Base-by-base conservation (phyloP, 2,797 vertebrate species). In the Numenius phaeopus region DNA sequence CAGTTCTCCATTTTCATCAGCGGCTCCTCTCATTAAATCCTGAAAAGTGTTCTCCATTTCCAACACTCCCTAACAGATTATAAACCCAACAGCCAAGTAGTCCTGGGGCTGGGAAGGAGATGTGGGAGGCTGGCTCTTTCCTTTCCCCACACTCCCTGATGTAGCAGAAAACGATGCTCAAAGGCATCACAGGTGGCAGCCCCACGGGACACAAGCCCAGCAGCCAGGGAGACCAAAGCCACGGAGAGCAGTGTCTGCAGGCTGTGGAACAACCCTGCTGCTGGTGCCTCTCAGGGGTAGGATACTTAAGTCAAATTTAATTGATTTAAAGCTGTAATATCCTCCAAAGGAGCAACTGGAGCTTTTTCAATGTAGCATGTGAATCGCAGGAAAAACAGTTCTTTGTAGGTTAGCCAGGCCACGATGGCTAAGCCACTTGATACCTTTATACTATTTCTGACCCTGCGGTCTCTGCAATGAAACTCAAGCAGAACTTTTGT, bases 381-480 rank as follows among this genome's bases (percentile, higher is more conserved):
- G 2, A 40, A 39, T n/a, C 37, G 32, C 15, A 50, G 64, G 54
- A 30, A 58, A 42, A 34, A 57, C 27, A 19, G 39, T 4, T 21
- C 5, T 12, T 30, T 87, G 13, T 5, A 17, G 58, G 8, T 50
- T 70, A 62, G 49, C 24, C 4, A 2, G 23, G 52, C 37, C 20
- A 2, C 1, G 18, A 18, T 12, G 39, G 23, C 11, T 40, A 27
- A 83, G 39, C n/a, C 59, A 44, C 8, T 29, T 1, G 0, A 2
- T 9, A 8, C 5, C 30, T 55, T 22, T 24, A 24, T 29, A 32
- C 42, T 22, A 32, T 37, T 90, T 59, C 52, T 9, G 40, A 1
- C 11, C 22, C 59, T 61, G 18, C 19, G 66, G 57, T 19, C 27
- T 42, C 73, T 67, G 20, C 26, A 34, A 8, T 18, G 17, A 21